These are phyloP conservation scores for Cartodere bifasciata DNA, from an alignment of 2,888 invertebrate species.

Conservation along the genomic window DNA sequence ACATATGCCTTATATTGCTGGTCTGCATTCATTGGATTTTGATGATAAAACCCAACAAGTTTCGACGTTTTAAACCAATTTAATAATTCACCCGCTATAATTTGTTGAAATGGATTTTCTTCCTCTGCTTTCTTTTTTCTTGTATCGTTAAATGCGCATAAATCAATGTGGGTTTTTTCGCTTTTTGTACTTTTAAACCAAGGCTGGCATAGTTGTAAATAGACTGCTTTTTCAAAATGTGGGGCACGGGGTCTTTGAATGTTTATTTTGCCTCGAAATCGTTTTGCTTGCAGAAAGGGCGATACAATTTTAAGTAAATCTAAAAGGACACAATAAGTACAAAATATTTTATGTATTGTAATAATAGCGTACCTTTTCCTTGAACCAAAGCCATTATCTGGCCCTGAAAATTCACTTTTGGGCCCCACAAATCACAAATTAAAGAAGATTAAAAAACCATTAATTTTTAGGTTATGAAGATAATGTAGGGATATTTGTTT, in stretches of 20 bases:
- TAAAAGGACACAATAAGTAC: too few relatives aligned
- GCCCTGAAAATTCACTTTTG: too few relatives aligned
- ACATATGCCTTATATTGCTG: constrained; percentile 52
- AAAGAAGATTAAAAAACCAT: too few relatives aligned
- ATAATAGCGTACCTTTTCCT: too few relatives aligned
- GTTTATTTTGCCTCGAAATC: constrained; percentile 66
- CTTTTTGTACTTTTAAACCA: constrained; percentile 39
- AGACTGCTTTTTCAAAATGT: constrained; percentile 54
- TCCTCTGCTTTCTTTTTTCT: constrained; percentile 24
- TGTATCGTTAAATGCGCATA: constrained; percentile 37
- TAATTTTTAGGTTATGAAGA: too few relatives aligned
- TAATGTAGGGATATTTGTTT: too few relatives aligned
- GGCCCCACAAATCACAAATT: too few relatives aligned
- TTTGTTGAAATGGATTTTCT: constrained; percentile 58
- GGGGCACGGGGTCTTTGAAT: constrained; percentile 59
- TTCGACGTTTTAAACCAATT: constrained; percentile 59
- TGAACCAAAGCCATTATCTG: too few relatives aligned
- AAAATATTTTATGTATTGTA: too few relatives aligned
- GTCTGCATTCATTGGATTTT: constrained; percentile 55
- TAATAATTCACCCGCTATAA: constrained; percentile 58
- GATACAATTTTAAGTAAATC: constrained; percentile 17
- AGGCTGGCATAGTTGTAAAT: constrained; percentile 54
- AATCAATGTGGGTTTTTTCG: constrained; percentile 35
- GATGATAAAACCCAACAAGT: constrained; percentile 59
- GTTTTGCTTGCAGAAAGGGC: constrained; percentile 38